Conservation (phyloP, 2,888 invertebrate genomes). For the Arctia plantaginis region DNA sequence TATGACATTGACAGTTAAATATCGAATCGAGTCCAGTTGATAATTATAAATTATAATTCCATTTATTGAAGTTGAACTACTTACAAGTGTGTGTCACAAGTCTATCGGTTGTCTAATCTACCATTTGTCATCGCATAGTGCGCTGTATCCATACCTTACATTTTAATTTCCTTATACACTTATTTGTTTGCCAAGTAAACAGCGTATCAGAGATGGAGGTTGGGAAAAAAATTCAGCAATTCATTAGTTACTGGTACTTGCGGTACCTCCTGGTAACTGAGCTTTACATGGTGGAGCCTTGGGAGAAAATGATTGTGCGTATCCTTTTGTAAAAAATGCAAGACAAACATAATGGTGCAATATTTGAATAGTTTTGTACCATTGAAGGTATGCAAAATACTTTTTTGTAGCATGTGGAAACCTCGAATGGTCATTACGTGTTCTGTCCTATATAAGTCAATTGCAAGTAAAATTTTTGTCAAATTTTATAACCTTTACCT, state of each 20-base stretch:
- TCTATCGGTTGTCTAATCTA: neutral
- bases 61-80: neutral
- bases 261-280: slow-evolving; percentile 87
- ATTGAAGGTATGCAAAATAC: neutral
- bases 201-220: slow-evolving; percentile 54
- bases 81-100: neutral
- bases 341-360: neutral
- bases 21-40: neutral
- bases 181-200: neutral
- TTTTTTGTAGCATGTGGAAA: neutral
- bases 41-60: neutral
- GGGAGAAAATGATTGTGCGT: slow-evolving; percentile 88
- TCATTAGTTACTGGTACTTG: slow-evolving; percentile 87
- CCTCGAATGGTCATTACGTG: neutral
- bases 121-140: neutral
- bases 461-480: no score
- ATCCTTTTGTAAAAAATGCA: slow-evolving; percentile 87
- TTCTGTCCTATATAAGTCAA: no score
- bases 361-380: no score
- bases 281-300: slow-evolving; percentile 88
- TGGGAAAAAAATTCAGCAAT: slow-evolving; percentile 73
- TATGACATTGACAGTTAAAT: neutral
- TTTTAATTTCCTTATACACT: neutral
- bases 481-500: no score
- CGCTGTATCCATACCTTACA: neutral